These are phyloP conservation scores for Oryzias sinensis DNA, from an alignment of 2,797 vertebrate genomes.

Conservation along the genomic window DNA sequence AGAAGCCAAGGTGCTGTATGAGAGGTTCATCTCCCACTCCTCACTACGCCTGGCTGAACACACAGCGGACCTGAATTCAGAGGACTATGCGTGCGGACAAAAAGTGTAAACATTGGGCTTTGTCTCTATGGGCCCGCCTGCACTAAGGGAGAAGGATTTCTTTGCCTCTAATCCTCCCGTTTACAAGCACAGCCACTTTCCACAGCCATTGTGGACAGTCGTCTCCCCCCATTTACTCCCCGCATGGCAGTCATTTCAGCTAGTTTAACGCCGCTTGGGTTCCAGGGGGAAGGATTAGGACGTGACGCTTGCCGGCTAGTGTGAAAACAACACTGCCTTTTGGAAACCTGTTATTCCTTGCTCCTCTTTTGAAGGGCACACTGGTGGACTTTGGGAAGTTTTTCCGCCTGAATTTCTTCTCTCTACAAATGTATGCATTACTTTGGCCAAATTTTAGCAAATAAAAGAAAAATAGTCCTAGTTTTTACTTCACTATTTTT, in stretches of 20 bases:
- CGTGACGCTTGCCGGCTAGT: constrained; percentile 50
- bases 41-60: constrained; percentile 26
- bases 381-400: constrained; percentile 59
- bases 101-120: constrained; percentile 63
- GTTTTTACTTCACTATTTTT: too few relatives aligned
- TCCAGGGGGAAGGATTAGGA: constrained; percentile 80
- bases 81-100: constrained; percentile 35
- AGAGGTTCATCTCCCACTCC: constrained; percentile 5
- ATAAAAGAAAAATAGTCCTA: too few relatives aligned
- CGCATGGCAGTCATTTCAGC: constrained; percentile 76
- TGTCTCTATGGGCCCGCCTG: constrained; percentile 72
- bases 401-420: constrained; percentile 54
- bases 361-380: constrained; percentile 62
- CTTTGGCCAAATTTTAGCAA: too few relatives aligned
- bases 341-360: constrained; percentile 48
- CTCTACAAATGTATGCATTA: too few relatives aligned
- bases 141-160: constrained; percentile 68
- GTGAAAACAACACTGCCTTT: constrained; percentile 67
- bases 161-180: constrained; percentile 78
- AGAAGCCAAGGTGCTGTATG: constrained; percentile 10
- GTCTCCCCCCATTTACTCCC: constrained; percentile 82
- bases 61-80: constrained; percentile 19
- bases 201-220: constrained; percentile 73
- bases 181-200: constrained; percentile 79
- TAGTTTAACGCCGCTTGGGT: constrained; percentile 78